phyloP scores from a whole-genome alignment of 1,140 invertebrate species.

The Danaus melanippus region DNA sequence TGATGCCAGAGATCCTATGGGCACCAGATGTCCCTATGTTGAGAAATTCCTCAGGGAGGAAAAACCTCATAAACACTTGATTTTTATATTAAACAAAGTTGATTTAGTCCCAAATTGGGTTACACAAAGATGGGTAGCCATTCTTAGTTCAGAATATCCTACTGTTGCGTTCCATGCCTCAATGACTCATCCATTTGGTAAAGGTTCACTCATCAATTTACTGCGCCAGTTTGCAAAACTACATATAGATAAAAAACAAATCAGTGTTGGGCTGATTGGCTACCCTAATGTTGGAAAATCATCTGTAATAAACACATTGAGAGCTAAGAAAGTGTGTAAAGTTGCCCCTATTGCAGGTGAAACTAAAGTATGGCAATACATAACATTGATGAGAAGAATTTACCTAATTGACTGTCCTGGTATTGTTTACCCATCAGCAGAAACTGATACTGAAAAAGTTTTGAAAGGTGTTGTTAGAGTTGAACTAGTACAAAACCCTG shows the following conservation, averaged over 20 bases:
- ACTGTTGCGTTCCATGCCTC: constrained; percentile 99
- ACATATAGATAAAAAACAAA: constrained; percentile 97
- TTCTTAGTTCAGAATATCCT: constrained; percentile 94
- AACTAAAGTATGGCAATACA: constrained; percentile 99
- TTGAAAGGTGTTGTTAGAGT: constrained; percentile 96
- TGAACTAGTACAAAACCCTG: constrained; percentile 94
- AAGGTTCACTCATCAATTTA: constrained; percentile 97
- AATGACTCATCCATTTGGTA: constrained; percentile 98
- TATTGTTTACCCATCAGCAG: constrained; percentile 95
- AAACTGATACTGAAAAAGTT: constrained; percentile 96
- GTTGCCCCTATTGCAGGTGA: constrained; percentile 99
- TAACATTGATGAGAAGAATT: constrained; percentile 97
- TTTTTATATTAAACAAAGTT: constrained; percentile 97
- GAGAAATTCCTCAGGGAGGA: constrained; percentile 92
- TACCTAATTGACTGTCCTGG: constrained; percentile 99
- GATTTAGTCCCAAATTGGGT: constrained; percentile 98
- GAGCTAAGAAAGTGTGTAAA: constrained; percentile 97
- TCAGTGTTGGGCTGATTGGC: constrained; percentile 98
- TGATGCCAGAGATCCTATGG: constrained; percentile 95
- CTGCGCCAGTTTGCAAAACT: constrained; percentile 97
- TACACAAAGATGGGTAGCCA: constrained; percentile 95
- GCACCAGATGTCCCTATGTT: constrained; percentile 94
- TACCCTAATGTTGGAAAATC: constrained; percentile 99
- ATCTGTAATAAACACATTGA: constrained; percentile 97
- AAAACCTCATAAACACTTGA: constrained; percentile 94